These are phyloP conservation scores for Phyto melanocephala DNA, from an alignment of 2,888 invertebrate genomes.

Conservation along the genomic window DNA sequence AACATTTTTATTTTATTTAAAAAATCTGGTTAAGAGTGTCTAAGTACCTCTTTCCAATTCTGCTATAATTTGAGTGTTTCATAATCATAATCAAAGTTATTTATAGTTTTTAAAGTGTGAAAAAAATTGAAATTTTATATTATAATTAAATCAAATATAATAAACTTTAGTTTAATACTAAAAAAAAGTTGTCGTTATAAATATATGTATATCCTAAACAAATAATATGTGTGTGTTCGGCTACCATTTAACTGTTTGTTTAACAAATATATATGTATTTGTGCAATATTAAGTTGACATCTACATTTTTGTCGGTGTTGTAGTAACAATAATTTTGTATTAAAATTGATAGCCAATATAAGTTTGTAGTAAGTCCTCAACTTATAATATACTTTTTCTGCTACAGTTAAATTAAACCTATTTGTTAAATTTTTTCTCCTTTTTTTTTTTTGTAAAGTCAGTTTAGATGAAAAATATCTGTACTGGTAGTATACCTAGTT, in stretches of 20 bases:
- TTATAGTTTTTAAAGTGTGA: conserved; percentile 66
- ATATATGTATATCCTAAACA: not conserved
- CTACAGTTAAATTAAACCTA: too few species aligned
- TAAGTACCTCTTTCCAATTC: conserved; percentile 78
- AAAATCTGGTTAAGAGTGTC: conserved; percentile 57
- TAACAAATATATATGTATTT: not conserved
- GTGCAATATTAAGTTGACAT: conserved; percentile 46
- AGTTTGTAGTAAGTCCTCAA: not conserved
- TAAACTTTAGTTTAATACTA: not conserved
- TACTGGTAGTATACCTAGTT: not conserved
- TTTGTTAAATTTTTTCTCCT: too few species aligned
- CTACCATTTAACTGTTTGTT: conserved; percentile 27
- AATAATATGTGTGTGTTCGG: too few species aligned
- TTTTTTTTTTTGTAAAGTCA: not conserved
- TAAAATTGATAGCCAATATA: too few species aligned
- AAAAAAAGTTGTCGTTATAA: not conserved
- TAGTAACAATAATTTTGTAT: too few species aligned
- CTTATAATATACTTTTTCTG: too few species aligned
- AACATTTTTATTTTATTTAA: not conserved
- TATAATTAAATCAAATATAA: conserved; percentile 41
- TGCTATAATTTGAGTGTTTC: conserved; percentile 69
- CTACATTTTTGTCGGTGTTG: not conserved
- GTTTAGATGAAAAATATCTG: not conserved
- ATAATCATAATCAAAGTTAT: conserved; percentile 40
- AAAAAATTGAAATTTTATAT: conserved; percentile 70